phyloP scores from a whole-genome alignment of 2,113 vertebrate genomes.

The Daphoenositta chrysoptera region DNA sequence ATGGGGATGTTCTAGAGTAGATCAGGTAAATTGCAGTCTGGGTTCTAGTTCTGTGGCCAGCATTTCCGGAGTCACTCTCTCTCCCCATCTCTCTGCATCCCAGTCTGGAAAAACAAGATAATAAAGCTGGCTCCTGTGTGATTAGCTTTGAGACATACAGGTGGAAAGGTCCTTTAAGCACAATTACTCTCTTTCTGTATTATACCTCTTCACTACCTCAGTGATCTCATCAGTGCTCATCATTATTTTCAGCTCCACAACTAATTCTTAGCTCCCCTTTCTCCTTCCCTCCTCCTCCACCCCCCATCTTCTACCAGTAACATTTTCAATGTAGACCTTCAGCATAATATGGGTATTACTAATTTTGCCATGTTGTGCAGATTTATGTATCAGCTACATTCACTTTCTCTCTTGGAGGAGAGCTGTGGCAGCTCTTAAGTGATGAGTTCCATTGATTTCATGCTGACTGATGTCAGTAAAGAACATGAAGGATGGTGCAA shows the following conservation, averaged over 20 bases:
- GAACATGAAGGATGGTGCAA: not conserved
- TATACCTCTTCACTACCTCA: not conserved
- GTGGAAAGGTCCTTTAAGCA: not conserved
- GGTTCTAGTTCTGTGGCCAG: not conserved
- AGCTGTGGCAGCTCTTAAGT: not conserved
- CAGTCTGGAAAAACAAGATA: not conserved
- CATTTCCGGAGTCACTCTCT: not conserved
- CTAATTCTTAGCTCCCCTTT: not conserved
- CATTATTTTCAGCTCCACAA: not conserved
- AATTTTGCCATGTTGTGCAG: not conserved
- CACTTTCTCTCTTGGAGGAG: not conserved
- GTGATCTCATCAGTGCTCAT: not conserved
- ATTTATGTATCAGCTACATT: not conserved
- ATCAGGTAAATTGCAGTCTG: not conserved
- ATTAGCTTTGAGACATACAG: not conserved
- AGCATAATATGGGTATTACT: not conserved
- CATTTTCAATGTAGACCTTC: not conserved
- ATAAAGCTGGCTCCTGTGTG: not conserved
- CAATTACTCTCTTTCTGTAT: not conserved
- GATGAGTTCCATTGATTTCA: not conserved
- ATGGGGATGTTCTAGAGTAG: not conserved
- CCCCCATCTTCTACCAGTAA: not conserved
- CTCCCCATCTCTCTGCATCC: not conserved
- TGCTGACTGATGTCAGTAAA: not conserved
- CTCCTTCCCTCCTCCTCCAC: not conserved